phyloP scores from a whole-genome alignment of 2,797 vertebrate species.

The Astyanax mexicanus region DNA sequence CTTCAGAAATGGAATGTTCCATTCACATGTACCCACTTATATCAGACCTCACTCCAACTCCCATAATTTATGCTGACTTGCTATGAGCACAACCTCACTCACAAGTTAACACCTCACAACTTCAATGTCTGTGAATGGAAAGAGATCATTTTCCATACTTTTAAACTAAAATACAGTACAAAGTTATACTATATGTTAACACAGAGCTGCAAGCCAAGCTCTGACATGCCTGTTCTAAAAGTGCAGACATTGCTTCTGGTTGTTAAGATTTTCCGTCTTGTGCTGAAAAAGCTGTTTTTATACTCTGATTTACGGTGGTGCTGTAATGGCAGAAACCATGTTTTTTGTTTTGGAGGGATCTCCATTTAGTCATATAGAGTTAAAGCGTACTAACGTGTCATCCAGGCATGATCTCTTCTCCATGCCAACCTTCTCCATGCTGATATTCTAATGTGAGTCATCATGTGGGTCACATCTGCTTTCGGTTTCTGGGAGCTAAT shows the following conservation, averaged over 20 bases:
- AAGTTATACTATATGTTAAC: not conserved
- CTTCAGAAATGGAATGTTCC: too few relatives aligned
- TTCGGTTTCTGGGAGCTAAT: conserved; percentile 53
- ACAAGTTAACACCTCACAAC: too few relatives aligned
- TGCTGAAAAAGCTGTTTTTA: not conserved
- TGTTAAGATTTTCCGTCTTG: not conserved
- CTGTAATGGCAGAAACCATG: too few relatives aligned
- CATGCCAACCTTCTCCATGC: conserved; percentile 51
- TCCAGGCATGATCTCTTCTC: conserved; percentile 46
- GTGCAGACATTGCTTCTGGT: not conserved
- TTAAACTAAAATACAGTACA: not conserved
- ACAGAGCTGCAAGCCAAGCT: not conserved
- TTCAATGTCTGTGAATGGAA: too few relatives aligned
- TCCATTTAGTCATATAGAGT: not conserved
- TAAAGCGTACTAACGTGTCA: not conserved
- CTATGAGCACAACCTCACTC: too few relatives aligned
- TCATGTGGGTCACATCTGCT: conserved; percentile 36
- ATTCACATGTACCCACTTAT: too few relatives aligned
- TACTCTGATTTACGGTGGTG: not conserved
- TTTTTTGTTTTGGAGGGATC: not conserved
- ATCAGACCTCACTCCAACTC: too few relatives aligned
- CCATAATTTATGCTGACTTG: too few relatives aligned
- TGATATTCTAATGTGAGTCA: conserved; percentile 52
- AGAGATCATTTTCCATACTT: too few relatives aligned
- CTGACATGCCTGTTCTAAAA: conserved; percentile 20